Conservation (phyloP, 2,888 invertebrate genomes). For the Tyria jacobaeae region DNA sequence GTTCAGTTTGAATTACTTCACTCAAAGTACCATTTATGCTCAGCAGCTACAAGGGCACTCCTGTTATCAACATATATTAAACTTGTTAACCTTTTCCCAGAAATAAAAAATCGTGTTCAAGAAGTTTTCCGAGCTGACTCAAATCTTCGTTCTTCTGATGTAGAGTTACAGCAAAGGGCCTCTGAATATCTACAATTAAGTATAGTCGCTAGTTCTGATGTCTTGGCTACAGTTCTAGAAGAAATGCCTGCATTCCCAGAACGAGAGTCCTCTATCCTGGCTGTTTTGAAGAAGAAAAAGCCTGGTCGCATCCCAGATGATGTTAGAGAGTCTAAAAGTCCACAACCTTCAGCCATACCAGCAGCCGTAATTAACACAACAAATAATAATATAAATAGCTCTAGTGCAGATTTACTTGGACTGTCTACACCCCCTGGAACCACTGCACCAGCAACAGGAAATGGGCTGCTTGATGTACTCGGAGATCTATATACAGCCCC, state of each 20-base stretch:
- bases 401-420: slow-evolving; percentile 94
- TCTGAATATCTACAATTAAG: slow-evolving; percentile 99
- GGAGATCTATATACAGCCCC: slow-evolving; percentile 93
- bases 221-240: slow-evolving; percentile 98
- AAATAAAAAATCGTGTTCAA: slow-evolving; percentile 98
- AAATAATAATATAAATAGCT: slow-evolving; percentile 80
- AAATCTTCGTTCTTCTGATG: slow-evolving; percentile 98
- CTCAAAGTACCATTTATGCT: slow-evolving; percentile 99
- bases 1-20: slow-evolving; percentile 99
- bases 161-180: slow-evolving; percentile 98
- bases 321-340: slow-evolving; percentile 93
- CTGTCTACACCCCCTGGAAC: slow-evolving; percentile 94
- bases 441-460: slow-evolving; percentile 88
- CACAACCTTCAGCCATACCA: slow-evolving; percentile 79
- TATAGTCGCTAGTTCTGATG: slow-evolving; percentile 98
- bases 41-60: slow-evolving; percentile 98
- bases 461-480: slow-evolving; percentile 95
- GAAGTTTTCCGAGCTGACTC: slow-evolving; percentile 98
- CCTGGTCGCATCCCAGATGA: slow-evolving; percentile 97
- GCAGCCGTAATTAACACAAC: slow-evolving; percentile 83
- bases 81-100: slow-evolving; percentile 99
- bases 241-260: slow-evolving; percentile 99
- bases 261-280: slow-evolving; percentile 98
- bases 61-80: slow-evolving; percentile 99
- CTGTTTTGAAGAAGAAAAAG: slow-evolving; percentile 99